Percentiles rank a stretch among this genome's conserved stretches.
Conservation (phyloP, 2,113 vertebrate species). For the Phocoena phocoena region DNA sequence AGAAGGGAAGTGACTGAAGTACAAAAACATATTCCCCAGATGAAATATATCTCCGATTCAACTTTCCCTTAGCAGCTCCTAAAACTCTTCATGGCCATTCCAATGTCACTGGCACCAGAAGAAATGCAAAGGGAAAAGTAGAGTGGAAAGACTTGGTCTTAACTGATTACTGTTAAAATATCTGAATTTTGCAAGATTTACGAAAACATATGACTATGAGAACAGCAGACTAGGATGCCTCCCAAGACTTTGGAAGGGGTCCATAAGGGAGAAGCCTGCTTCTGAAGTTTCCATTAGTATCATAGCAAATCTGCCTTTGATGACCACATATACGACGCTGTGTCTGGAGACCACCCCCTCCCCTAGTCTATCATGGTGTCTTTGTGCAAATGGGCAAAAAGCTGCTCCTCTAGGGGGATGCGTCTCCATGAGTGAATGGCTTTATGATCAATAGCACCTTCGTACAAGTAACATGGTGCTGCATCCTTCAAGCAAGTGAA, state of each 20-base stretch:
- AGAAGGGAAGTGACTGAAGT: background rate
- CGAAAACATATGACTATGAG: background rate
- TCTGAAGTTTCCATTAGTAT: background rate
- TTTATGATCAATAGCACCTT: background rate
- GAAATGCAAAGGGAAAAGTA: background rate
- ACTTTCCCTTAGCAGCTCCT: background rate
- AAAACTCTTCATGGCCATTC: background rate
- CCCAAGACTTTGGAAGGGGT: background rate
- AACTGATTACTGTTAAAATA: background rate
- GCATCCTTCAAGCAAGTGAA: background rate
- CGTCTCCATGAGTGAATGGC: accelerated
- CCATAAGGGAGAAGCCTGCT: background rate
- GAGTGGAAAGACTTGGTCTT: background rate
- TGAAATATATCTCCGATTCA: background rate
- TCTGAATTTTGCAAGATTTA: background rate
- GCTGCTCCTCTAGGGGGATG: background rate
- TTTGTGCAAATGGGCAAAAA: background rate
- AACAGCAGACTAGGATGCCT: background rate
- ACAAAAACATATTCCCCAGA: background rate
- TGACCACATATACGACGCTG: accelerated
- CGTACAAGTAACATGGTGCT: accelerated
- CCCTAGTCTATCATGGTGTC: accelerated
- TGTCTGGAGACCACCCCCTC: accelerated
- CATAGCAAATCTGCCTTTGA: background rate
- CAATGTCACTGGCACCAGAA: background rate